Evolutionary conservation across 2,888 invertebrate genomes (phyloP).

Genomic region (Mesopsocus fuscifrons): DNA sequence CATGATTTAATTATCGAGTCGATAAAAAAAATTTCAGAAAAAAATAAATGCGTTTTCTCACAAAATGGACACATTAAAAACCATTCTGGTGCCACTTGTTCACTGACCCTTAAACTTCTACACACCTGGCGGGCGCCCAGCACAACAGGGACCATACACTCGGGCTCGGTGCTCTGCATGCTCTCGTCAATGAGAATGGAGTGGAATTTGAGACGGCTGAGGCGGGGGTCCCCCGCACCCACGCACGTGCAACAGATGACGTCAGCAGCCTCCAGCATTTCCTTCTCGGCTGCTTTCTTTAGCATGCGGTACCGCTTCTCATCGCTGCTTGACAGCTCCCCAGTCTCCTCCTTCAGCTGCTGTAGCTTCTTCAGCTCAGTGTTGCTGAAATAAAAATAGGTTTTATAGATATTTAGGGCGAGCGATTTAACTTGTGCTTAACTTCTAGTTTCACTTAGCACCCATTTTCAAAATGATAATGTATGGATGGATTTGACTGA

Average conservation of each 20-base stretch:
- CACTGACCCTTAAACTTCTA: no score
- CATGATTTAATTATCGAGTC: conserved; percentile 1
- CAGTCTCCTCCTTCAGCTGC: conserved; percentile 93
- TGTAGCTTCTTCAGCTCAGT: conserved; percentile 90
- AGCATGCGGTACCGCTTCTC: conserved; percentile 83
- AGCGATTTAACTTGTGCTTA: no score
- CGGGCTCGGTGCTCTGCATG: conserved; percentile 93
- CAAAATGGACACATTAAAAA: no score
- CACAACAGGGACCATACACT: conserved; percentile 98
- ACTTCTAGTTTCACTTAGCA: no score
- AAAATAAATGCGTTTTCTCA: no score
- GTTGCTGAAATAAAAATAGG: conserved; percentile 22
- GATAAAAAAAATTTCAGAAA: no score
- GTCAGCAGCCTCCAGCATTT: conserved; percentile 86
- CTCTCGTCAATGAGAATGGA: conserved; percentile 95
- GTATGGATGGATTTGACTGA: no score
- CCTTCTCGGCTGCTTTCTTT: conserved; percentile 78
- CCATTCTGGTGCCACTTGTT: no score
- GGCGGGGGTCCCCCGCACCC: conserved; percentile 88
- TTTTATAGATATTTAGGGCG: background rate
- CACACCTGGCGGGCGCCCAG: conserved; percentile 83
- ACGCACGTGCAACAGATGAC: conserved; percentile 99
- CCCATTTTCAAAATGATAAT: no score
- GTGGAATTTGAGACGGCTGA: conserved; percentile 85
- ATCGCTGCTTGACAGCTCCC: conserved; percentile 88